phyloP scores from a whole-genome alignment of 37 sponge, comb jelly and placozoan species.

The Aphrocallistes beatrix region DNA sequence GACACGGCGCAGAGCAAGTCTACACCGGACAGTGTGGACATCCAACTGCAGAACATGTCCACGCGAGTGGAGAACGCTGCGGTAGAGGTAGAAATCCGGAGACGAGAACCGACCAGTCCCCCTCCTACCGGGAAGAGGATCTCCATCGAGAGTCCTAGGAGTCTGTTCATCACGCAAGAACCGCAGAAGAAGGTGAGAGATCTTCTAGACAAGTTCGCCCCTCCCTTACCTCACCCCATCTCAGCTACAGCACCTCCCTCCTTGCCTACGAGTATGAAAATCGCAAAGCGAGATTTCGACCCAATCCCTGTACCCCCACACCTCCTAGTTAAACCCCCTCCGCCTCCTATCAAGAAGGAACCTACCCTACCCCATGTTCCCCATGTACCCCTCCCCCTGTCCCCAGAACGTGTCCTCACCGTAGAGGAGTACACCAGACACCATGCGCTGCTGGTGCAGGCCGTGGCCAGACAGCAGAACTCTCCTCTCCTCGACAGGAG shows the following conservation, averaged over 20 bases:
- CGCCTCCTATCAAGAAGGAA: neutral
- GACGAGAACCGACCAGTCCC: neutral
- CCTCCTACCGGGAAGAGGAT: neutral
- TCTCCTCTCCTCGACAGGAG: neutral
- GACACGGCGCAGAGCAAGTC: neutral
- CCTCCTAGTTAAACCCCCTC: too few relatives aligned
- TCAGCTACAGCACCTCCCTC: neutral
- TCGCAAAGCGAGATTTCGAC: neutral
- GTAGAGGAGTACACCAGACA: constrained; percentile 14
- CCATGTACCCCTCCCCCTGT: neutral
- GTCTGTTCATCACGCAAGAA: neutral
- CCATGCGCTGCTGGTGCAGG: neutral
- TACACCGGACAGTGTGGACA: neutral
- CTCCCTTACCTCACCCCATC: neutral
- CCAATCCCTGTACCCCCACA: too few relatives aligned
- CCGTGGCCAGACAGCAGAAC: neutral
- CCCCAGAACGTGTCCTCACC: neutral
- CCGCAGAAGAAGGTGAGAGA: constrained; percentile 1
- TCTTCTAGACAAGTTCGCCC: neutral
- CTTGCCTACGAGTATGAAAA: neutral
- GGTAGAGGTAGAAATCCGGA: neutral
- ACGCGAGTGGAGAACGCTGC: neutral
- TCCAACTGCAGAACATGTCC: neutral
- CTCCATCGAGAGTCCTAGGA: neutral
- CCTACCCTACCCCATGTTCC: neutral